A percentile compares a stretch with the other conserved stretches of the same genome.
These are phyloP conservation scores for Tridacna gigas DNA, from an alignment of 2,888 invertebrate species.

Conservation along the genomic window DNA sequence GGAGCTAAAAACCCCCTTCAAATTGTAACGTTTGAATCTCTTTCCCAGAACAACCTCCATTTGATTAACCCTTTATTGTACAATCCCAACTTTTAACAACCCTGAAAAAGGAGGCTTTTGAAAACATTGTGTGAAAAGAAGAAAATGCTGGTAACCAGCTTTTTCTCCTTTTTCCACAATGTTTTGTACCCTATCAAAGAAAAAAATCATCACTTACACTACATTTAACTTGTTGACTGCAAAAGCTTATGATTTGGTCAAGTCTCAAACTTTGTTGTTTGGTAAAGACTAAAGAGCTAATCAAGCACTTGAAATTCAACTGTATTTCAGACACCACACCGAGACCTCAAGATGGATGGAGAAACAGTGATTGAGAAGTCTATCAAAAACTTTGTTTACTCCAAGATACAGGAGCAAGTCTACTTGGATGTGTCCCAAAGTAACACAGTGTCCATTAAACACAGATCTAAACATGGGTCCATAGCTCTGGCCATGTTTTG, in stretches of 20 bases:
- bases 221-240: neutral
- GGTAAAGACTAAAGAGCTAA: neutral
- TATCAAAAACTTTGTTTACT: conserved; percentile 75
- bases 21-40: too few relatives aligned
- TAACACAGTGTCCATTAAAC: conserved; percentile 69
- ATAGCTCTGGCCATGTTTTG: conserved; percentile 79
- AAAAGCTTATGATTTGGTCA: neutral
- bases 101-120: too few relatives aligned
- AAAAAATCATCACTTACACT: neutral
- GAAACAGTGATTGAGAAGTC: conserved; percentile 74
- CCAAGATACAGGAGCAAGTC: conserved; percentile 77
- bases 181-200: neutral
- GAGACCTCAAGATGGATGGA: conserved; percentile 56
- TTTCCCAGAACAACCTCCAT: too few relatives aligned
- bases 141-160: neutral
- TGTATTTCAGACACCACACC: neutral
- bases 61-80: too few relatives aligned
- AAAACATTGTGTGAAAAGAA: too few relatives aligned
- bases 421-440: conserved; percentile 72
- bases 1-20: too few relatives aligned
- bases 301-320: neutral
- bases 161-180: neutral
- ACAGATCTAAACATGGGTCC: conserved; percentile 74
- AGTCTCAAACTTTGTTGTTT: neutral
- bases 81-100: too few relatives aligned